Base-by-base conservation (phyloP, 1,140 invertebrate genomes). In the Zaprionus lachaisei region DNA sequence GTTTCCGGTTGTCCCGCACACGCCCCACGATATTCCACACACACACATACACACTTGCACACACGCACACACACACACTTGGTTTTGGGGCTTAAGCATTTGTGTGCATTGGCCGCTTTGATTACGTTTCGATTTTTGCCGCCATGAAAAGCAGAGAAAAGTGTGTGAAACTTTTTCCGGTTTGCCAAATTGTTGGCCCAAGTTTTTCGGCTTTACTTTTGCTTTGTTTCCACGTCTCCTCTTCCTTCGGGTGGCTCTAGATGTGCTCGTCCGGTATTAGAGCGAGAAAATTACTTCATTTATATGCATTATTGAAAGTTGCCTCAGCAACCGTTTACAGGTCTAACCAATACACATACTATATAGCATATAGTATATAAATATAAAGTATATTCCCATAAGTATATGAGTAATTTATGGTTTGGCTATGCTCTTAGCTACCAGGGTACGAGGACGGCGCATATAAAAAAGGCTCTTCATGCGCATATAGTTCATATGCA, bases 61-160 rank as follows among this genome's bases (percentile, higher is more conserved):
- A 74, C 37, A 65, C 67, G 58, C 68, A 62, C 72, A 70, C 69
- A 77, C 67, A 72, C 68, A 72, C 81, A 84, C 66, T 81, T 79
- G 77, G 81, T 71, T 64, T 67, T 17, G 55, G 37, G 49, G 81
- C 78, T 83, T 89, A 68, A 90, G 79, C 81, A 90, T 90, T 89
- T 90, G 85, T 89, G 85, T 90, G 85, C 74, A 81, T 85, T 75
- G 75, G 70, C 65, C 74, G 81, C 85, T 85, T 90, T 89, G 85
- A 89, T 89, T 90, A 89, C 81, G 86, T 79, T 89, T 90, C 85
- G 85, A 89, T 89, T 90, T 83, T 79, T 70, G 63, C 57, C 55
- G 66, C 56, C 56, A 41, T 68, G 64, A 65, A 70, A 72, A 72
- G 55, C 51, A 44, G 51, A 54, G 49, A 71, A 73, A 73, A 63